Evolutionary conservation across 1,140 invertebrate species (phyloP).

Genomic region (Hyles vespertilio): DNA sequence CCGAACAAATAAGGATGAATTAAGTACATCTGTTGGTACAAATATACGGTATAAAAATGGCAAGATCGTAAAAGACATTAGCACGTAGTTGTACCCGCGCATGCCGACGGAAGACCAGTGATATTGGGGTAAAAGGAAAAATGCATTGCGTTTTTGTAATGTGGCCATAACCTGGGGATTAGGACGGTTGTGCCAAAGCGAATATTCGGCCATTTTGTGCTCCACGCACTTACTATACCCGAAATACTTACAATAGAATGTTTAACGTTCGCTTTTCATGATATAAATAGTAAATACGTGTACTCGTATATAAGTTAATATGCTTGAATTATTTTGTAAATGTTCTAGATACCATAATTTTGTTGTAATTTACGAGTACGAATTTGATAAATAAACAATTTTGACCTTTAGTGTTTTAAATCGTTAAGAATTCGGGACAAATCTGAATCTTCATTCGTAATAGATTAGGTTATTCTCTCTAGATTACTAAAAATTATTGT

Average conservation of each 20-base stretch:
- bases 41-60: constrained; percentile 24
- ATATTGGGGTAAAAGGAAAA: constrained; percentile 62
- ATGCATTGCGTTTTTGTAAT: constrained; percentile 71
- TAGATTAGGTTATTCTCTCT: too few relatives aligned
- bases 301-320: too few relatives aligned
- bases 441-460: too few relatives aligned
- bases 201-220: constrained; percentile 36
- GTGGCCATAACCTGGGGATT: constrained; percentile 57
- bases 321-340: too few relatives aligned
- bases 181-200: constrained; percentile 25
- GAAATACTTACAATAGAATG: constrained; percentile 29
- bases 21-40: neutral
- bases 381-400: too few relatives aligned
- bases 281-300: neutral
- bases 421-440: too few relatives aligned
- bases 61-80: constrained; percentile 64
- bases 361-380: too few relatives aligned
- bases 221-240: constrained; percentile 29
- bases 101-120: constrained; percentile 27
- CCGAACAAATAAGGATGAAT: too few relatives aligned
- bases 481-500: neutral
- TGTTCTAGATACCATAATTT: too few relatives aligned
- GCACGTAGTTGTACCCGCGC: constrained; percentile 51
- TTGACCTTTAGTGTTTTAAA: too few relatives aligned
- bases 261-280: constrained; percentile 15